These are phyloP conservation scores for Linnaemya tessellans DNA, from an alignment of 2,888 invertebrate species.

Conservation along the genomic window DNA sequence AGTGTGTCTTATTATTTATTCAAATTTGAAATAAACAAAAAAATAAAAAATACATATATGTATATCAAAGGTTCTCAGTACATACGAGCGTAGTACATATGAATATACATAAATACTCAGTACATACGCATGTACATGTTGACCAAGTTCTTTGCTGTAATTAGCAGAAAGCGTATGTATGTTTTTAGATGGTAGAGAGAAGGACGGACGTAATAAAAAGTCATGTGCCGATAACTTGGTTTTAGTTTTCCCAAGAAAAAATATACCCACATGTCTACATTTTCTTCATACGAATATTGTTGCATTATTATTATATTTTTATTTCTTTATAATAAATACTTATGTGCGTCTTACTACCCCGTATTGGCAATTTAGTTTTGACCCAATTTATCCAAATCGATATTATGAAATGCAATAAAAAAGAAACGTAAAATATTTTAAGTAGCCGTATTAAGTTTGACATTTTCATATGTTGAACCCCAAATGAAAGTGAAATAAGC, in stretches of 20 bases:
- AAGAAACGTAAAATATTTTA: conserved; percentile 35
- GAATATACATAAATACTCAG: background rate
- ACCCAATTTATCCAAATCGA: conserved; percentile 65
- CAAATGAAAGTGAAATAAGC: conserved; percentile 9
- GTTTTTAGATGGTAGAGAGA: background rate
- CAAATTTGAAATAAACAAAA: conserved; percentile 27
- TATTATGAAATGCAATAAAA: conserved; percentile 62
- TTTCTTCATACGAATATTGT: background rate
- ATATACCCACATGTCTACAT: conserved; percentile 17
- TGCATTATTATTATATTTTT: conserved; percentile 40
- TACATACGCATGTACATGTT: background rate
- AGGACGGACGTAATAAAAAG: conserved; percentile 11
- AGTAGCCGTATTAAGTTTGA: conserved; percentile 17
- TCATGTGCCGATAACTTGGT: conserved; percentile 49
- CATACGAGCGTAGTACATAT: no score
- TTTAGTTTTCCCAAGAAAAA: conserved; percentile 47
- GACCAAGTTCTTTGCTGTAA: conserved; percentile 36
- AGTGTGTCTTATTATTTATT: conserved; percentile 55
- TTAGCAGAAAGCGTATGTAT: background rate
- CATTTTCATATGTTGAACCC: conserved; percentile 7
- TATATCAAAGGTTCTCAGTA: background rate
- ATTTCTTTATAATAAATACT: conserved; percentile 33
- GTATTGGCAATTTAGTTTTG: conserved; percentile 61
- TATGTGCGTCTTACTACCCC: conserved; percentile 33
- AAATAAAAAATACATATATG: no score